Base-by-base conservation (phyloP, 2,888 invertebrate genomes). In the Napeogenes sylphis region DNA sequence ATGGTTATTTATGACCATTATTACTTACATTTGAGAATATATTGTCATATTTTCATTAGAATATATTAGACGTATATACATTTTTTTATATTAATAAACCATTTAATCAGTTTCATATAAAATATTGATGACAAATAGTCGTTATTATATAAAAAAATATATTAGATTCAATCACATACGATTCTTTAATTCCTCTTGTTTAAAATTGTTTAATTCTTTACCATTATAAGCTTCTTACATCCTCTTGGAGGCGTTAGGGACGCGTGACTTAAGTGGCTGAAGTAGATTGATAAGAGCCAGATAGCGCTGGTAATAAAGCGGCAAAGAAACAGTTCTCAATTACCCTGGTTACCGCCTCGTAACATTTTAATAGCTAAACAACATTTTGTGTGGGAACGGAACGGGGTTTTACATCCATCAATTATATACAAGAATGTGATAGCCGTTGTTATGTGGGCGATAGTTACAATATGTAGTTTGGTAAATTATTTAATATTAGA, bases 301-400 rank as follows among this genome's bases (percentile, higher is more conserved):
- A 85, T 85, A 87, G 85, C 82, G 79, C 82, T 83, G 84, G 83
- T 88, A 86, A 85, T 87, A 87, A 87, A 87, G 85, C 83, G 81
- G 78, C 80, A 82, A 76, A 78, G 75, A 86, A 88, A 87, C 87
- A 87, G 87, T 83, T 84, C 42, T 83, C 87, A 87, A 89, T 89
- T 87, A 89, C 80, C 77, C 74, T 81, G 83, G 79, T 84, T 84
- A 86, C 83, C 75, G 83, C 78, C 75, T 86, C 83, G 87, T 85
- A 87, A 86, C 87, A 79, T 83, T 87, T 86, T 87, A 87, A 87
- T 88, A 82, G 82, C 76, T 73, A 77, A 77, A 75, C 78, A 78
- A 81, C 77, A 80, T 81, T 84, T 79, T 75, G 74, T 86, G 85
- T 87, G 87, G 85, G 87, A 87, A 86, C 72, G 67, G 55, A 68